Conservation (phyloP, 35 echinoderm and acorn worm genomes). For the Nesometra sesokonis region DNA sequence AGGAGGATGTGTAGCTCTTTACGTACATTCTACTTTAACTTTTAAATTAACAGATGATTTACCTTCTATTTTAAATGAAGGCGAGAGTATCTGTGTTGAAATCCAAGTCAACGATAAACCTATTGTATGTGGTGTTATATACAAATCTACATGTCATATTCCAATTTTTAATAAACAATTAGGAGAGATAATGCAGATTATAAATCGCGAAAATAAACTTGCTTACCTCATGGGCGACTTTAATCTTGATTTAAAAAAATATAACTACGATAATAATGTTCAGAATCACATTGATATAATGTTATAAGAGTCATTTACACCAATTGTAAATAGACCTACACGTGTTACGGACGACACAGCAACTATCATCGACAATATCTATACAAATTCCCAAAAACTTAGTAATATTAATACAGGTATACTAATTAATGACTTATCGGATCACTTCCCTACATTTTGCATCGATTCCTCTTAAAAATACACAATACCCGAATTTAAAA, state of each 20-base stretch:
- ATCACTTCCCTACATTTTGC: no score
- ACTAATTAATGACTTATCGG: no score
- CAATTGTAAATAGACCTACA: not conserved
- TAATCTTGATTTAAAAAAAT: not conserved
- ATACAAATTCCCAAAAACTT: not conserved
- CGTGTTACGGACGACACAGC: not conserved
- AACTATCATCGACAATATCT: not conserved
- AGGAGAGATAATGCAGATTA: no score
- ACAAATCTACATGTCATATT: not conserved
- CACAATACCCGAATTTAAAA: no score
- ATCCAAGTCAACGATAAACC: not conserved
- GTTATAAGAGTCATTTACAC: not conserved
- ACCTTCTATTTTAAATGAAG: not conserved
- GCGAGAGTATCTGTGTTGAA: not conserved
- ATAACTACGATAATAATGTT: not conserved
- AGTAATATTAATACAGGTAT: not conserved
- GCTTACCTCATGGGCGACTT: no score
- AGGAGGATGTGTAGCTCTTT: not conserved
- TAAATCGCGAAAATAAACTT: no score
- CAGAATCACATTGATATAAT: not conserved
- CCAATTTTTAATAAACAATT: not conserved
- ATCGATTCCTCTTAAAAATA: no score
- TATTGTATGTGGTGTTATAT: not conserved
- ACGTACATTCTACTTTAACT: not conserved
- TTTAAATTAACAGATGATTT: not conserved